Evolutionary conservation across 1,140 invertebrate genomes (phyloP).

Genomic region (Armadillidium nasatum): DNA sequence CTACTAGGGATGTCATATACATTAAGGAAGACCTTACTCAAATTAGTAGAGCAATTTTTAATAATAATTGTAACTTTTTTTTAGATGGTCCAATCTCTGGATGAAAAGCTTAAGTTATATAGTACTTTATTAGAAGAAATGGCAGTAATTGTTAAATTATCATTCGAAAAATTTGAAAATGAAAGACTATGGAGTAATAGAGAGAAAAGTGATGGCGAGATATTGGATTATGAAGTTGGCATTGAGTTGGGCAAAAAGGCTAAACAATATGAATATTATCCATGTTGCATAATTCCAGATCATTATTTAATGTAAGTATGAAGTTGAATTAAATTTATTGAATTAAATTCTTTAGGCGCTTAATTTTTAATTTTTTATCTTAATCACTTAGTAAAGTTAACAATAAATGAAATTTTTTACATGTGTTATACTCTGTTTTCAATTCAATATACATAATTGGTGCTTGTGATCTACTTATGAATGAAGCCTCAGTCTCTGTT

Average conservation of each 20-base stretch:
- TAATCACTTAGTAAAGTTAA: no score
- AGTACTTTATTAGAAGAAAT: neutral
- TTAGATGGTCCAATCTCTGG: neutral
- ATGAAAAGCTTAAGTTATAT: neutral
- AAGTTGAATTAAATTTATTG: neutral
- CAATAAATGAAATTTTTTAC: no score
- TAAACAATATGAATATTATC: neutral
- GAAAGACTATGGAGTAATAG: neutral
- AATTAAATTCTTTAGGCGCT: no score
- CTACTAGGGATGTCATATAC: no score
- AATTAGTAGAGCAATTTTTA: no score
- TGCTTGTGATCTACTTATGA: no score
- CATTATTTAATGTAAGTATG: conserved; percentile 3
- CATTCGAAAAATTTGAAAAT: neutral
- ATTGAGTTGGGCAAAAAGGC: neutral
- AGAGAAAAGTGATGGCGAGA: neutral
- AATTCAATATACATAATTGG: no score
- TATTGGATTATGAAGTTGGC: neutral
- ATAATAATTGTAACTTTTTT: no score
- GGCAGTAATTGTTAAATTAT: neutral
- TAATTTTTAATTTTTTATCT: no score
- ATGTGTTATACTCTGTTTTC: no score
- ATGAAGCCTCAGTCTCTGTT: no score
- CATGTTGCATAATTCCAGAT: neutral
- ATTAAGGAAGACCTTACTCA: no score